Percentiles rank a stretch among this genome's conserved stretches.
These are phyloP conservation scores for Rotaria magnacalcarata DNA, from an alignment of 2,888 invertebrate genomes.

Conservation along the genomic window DNA sequence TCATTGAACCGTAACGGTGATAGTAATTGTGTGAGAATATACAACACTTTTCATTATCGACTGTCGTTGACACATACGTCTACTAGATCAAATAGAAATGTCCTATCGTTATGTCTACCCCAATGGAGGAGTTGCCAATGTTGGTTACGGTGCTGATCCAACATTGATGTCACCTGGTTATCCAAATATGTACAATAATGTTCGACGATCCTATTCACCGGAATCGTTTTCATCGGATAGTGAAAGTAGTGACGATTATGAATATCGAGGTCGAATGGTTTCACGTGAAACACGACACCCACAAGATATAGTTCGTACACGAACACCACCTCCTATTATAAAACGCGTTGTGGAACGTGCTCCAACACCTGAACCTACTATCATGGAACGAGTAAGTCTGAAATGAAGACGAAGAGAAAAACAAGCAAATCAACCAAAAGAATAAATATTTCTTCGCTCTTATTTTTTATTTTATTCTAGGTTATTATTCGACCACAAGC, in stretches of 20 bases:
- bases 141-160: background rate
- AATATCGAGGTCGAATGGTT: slow-evolving; percentile 3
- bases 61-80: background rate
- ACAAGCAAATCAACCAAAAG: background rate
- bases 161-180: background rate
- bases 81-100: background rate
- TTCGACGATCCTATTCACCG: background rate
- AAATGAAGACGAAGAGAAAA: background rate
- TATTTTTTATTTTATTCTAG: background rate
- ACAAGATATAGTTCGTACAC: slow-evolving; percentile 43
- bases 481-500: slow-evolving; percentile 46
- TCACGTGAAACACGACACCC: slow-evolving; percentile 36
- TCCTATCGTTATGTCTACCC: slow-evolving; percentile 25
- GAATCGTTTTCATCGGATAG: background rate
- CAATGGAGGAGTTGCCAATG: background rate
- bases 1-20: no score
- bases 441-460: background rate
- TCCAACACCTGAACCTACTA: slow-evolving; percentile 45
- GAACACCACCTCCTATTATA: slow-evolving; percentile 46
- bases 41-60: background rate
- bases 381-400: slow-evolving; percentile 41
- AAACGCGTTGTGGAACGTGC: slow-evolving; percentile 46
- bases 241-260: background rate
- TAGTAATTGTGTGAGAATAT: no score
- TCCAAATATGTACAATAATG: background rate